A percentile compares a stretch with the other conserved stretches of the same genome.
Evolutionary conservation across 2,888 invertebrate species (phyloP).

Genomic region (Mimumesa dahlbomi): DNA sequence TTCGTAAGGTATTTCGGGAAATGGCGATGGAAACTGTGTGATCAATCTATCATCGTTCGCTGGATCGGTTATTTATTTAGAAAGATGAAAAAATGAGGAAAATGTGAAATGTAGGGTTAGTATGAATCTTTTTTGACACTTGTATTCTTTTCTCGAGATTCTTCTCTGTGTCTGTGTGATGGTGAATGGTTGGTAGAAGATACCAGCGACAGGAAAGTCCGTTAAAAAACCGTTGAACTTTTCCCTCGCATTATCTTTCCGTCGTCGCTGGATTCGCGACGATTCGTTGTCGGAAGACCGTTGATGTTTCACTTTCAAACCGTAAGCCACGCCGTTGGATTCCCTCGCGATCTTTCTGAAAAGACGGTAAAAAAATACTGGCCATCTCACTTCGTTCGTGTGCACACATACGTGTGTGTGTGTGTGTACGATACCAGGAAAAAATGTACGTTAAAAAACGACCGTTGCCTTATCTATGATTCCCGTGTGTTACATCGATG

Average conservation of each 20-base stretch:
- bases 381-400: slow-evolving; percentile 7
- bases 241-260: background rate
- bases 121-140: no score
- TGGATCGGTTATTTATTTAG: no score
- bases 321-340: slow-evolving; percentile 5
- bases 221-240: slow-evolving; percentile 46
- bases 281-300: slow-evolving; percentile 28
- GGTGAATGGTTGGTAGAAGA: no score
- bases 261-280: background rate
- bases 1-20: no score
- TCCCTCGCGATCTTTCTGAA: slow-evolving; percentile 11
- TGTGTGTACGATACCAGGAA: slow-evolving; percentile 4
- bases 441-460: slow-evolving; percentile 20
- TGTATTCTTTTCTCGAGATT: no score
- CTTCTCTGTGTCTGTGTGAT: no score
- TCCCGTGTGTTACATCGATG: slow-evolving; percentile 3
- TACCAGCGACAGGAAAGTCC: no score
- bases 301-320: slow-evolving; percentile 37
- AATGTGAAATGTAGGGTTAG: no score
- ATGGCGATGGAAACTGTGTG: no score
- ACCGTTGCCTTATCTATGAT: slow-evolving; percentile 58
- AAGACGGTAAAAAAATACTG: background rate
- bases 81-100: no score
- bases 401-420: background rate
- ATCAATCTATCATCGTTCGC: no score